phyloP scores from a whole-genome alignment of 2,888 invertebrate genomes.

The Apodemia hepburni region DNA sequence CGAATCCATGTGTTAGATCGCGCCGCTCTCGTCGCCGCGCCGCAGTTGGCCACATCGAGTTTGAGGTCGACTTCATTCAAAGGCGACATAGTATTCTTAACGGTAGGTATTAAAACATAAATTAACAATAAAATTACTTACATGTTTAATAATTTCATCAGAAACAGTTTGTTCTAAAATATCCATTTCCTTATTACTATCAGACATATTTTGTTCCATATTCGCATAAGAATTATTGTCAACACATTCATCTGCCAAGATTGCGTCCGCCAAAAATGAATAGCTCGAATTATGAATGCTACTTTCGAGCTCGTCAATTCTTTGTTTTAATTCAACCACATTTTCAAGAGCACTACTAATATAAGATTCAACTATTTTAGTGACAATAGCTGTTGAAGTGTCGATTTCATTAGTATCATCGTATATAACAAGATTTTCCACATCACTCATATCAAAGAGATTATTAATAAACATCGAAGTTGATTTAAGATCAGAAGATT shows the following conservation, averaged over 20 bases:
- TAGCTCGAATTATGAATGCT: constrained; percentile 43
- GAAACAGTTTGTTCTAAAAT: background rate
- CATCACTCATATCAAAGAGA: constrained; percentile 66
- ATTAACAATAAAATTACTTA: background rate
- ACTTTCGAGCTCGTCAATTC: constrained; percentile 29
- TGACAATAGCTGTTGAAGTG: constrained; percentile 42
- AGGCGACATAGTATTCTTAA: no score
- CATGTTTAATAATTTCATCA: background rate
- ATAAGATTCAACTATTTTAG: constrained; percentile 50
- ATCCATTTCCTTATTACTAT: constrained; percentile 5
- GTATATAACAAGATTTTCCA: constrained; percentile 41
- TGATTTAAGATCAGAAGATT: constrained; percentile 36
- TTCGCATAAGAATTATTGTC: constrained; percentile 29
- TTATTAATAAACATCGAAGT: constrained; percentile 61
- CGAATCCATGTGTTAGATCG: no score
- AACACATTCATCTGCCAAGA: constrained; percentile 36
- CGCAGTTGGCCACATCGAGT: no score
- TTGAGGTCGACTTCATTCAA: no score
- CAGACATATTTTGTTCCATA: background rate
- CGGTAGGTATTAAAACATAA: no score
- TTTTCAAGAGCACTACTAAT: constrained; percentile 41
- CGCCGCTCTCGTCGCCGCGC: no score
- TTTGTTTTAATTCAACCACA: constrained; percentile 37
- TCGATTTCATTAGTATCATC: constrained; percentile 37
- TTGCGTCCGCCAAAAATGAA: constrained; percentile 44